Conservation (phyloP, 2,113 vertebrate genomes). For the Hyla sarda region DNA sequence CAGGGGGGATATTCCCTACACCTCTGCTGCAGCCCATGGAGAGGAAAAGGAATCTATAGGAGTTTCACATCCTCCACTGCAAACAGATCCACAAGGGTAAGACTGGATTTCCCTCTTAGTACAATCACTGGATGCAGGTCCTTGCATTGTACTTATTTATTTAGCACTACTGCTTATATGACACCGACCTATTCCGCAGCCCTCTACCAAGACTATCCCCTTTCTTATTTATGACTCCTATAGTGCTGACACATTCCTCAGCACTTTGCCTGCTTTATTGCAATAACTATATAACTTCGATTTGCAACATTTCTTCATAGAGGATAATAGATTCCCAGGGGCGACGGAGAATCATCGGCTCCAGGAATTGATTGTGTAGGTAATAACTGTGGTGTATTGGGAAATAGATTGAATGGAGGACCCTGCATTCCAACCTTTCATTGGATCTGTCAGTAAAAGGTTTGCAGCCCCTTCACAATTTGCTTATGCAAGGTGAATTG, state of each 20-base stretch:
- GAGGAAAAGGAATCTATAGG: conserved; percentile 73
- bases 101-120: conserved; percentile 21
- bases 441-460: not conserved
- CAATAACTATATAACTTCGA: not conserved
- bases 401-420: not conserved
- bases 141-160: not conserved
- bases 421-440: not conserved
- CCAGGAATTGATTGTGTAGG: not conserved
- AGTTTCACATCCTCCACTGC: conserved; percentile 66
- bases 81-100: conserved; percentile 66
- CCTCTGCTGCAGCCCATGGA: conserved; percentile 70
- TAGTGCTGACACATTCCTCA: not conserved
- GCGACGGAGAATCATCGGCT: not conserved
- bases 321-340: not conserved
- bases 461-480: not conserved
- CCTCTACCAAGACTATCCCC: not conserved
- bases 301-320: not conserved
- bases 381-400: not conserved
- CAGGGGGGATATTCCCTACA: conserved; percentile 15
- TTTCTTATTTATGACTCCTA: too few species aligned
- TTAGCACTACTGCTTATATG: not conserved
- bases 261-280: not conserved
- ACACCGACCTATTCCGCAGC: not conserved
- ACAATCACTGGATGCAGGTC: not conserved
- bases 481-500: not conserved